Evolutionary conservation across 2,888 invertebrate species (phyloP).

Genomic region (Trachelus iudaicus): DNA sequence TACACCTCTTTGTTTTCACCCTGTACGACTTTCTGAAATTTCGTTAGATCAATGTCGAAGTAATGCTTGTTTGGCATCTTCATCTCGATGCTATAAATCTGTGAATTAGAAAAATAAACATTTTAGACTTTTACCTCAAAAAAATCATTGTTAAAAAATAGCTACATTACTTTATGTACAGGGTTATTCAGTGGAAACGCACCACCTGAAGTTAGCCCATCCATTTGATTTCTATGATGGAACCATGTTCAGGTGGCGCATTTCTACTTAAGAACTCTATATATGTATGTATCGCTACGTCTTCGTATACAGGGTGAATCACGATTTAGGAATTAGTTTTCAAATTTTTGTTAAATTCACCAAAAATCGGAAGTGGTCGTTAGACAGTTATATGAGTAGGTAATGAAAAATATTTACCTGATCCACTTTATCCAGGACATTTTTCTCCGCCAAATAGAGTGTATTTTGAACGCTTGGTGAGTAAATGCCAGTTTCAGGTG

Average conservation of each 20-base stretch:
- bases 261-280: too few relatives aligned
- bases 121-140: background rate
- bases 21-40: slow-evolving; percentile 75
- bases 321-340: too few relatives aligned
- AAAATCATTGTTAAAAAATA: background rate
- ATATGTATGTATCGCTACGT: background rate
- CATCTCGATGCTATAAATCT: slow-evolving; percentile 79
- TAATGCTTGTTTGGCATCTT: slow-evolving; percentile 87
- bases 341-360: too few relatives aligned
- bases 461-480: slow-evolving; percentile 86
- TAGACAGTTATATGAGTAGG: too few relatives aligned
- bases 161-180: background rate
- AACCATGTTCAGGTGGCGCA: too few relatives aligned
- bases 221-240: too few relatives aligned
- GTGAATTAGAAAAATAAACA: slow-evolving; percentile 37
- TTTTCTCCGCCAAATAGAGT: slow-evolving; percentile 77
- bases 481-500: slow-evolving; percentile 76
- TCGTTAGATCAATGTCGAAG: slow-evolving; percentile 78
- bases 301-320: too few relatives aligned
- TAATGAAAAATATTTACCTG: slow-evolving; percentile 68
- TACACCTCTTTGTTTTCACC: slow-evolving; percentile 77
- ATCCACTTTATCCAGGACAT: slow-evolving; percentile 75
- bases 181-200: too few relatives aligned
- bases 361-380: too few relatives aligned
- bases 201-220: too few relatives aligned